Evolutionary conservation across 2,888 invertebrate genomes (phyloP).

Genomic region (Pollenia angustigena): DNA sequence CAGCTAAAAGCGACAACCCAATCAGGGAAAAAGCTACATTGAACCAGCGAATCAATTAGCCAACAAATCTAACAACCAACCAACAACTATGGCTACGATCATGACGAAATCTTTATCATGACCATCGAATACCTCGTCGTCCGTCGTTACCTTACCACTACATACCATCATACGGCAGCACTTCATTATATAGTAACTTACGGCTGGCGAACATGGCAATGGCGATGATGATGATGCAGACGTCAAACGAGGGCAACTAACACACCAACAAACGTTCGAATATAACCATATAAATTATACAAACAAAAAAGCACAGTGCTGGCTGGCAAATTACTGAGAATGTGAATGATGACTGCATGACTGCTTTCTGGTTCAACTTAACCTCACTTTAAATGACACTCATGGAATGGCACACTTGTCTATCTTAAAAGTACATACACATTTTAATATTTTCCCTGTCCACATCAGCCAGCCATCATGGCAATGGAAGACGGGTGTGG

Average conservation of each 20-base stretch:
- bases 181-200: not conserved
- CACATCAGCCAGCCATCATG: constrained; percentile 49
- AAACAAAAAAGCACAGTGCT: constrained; percentile 52
- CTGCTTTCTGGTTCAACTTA: constrained; percentile 73
- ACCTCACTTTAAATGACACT: constrained; percentile 74
- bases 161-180: constrained; percentile 4
- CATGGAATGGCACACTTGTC: constrained; percentile 70
- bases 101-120: constrained; percentile 61
- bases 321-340: constrained; percentile 61
- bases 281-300: constrained; percentile 56
- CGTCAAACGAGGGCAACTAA: constrained; percentile 73
- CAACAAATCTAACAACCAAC: constrained; percentile 40
- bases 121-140: constrained; percentile 36
- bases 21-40: constrained; percentile 41
- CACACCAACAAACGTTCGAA: constrained; percentile 62
- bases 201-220: constrained; percentile 70
- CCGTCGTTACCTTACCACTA: constrained; percentile 48
- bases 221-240: constrained; percentile 75
- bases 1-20: constrained; percentile 49
- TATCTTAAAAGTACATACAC: constrained; percentile 47
- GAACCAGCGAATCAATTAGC: constrained; percentile 32
- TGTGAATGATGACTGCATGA: constrained; percentile 72
- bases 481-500: constrained; percentile 69
- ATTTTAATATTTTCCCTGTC: constrained; percentile 60
- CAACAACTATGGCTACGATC: constrained; percentile 60